Percentiles rank a stretch among this genome's conserved stretches.
Evolutionary conservation across 23 tunicate species (phyloP).

Genomic region (Styela clava): DNA sequence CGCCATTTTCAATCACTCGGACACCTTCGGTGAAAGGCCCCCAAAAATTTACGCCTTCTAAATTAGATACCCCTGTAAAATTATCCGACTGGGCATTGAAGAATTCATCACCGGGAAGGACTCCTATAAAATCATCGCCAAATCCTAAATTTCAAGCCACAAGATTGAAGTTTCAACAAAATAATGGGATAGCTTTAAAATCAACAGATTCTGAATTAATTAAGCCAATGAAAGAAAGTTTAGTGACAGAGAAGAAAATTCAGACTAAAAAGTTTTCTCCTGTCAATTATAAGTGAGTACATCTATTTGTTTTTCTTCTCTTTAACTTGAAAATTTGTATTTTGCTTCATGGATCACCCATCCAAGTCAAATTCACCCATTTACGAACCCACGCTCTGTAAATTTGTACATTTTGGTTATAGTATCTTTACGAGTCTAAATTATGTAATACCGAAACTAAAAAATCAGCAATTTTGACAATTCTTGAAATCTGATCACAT

Average conservation of each 20-base stretch:
- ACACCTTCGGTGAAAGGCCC: constrained; percentile 3
- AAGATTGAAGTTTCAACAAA: constrained; percentile 63
- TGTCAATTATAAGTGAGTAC: background rate
- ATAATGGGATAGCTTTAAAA: background rate
- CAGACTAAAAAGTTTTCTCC: background rate
- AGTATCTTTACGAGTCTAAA: too few relatives aligned
- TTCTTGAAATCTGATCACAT: too few relatives aligned
- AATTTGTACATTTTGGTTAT: too few relatives aligned
- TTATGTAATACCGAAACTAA: too few relatives aligned
- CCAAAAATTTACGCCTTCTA: background rate
- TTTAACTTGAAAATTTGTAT: too few relatives aligned
- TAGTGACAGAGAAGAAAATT: background rate
- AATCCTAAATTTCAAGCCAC: constrained; percentile 48
- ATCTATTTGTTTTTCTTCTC: too few relatives aligned
- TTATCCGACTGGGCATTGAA: background rate
- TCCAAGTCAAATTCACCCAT: too few relatives aligned
- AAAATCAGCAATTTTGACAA: too few relatives aligned
- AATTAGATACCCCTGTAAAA: background rate
- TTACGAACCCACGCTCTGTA: too few relatives aligned
- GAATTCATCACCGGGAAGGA: background rate
- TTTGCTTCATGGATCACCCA: too few relatives aligned
- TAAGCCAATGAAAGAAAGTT: background rate
- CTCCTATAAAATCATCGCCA: background rate
- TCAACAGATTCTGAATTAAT: background rate
- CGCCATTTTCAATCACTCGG: constrained; percentile 16